Evolutionary conservation across 2,888 invertebrate species (phyloP).

Genomic region (Dicyrtomina minuta): DNA sequence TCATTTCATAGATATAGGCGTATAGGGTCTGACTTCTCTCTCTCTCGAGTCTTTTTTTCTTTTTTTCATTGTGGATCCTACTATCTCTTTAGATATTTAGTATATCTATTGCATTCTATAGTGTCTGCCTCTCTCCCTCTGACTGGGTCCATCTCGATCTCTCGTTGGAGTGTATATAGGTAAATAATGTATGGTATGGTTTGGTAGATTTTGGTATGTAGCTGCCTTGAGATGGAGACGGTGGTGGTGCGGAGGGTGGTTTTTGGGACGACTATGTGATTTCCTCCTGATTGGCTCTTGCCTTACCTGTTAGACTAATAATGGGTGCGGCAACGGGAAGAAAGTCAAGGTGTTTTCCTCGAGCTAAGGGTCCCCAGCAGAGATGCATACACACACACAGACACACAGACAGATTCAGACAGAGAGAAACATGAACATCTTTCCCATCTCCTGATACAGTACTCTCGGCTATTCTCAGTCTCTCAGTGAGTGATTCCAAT

Average conservation of each 20-base stretch:
- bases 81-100: too few relatives aligned
- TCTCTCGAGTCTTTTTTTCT: too few relatives aligned
- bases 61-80: too few relatives aligned
- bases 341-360: conserved; percentile 22
- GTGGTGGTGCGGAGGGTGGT: neutral
- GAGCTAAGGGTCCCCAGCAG: conserved; percentile 13
- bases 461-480: too few relatives aligned
- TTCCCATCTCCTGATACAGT: too few relatives aligned
- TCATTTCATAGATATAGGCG: too few relatives aligned
- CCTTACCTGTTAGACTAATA: conserved; percentile 43
- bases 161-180: neutral
- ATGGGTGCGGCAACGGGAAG: conserved; percentile 45
- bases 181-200: neutral
- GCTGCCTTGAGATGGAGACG: neutral
- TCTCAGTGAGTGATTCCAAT: too few relatives aligned
- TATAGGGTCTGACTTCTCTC: too few relatives aligned
- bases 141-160: neutral
- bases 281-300: conserved; percentile 44
- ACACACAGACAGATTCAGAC: too few relatives aligned
- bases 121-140: neutral
- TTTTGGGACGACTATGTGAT: conserved; percentile 19
- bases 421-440: too few relatives aligned
- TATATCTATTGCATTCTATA: too few relatives aligned
- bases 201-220: neutral
- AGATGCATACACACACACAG: neutral